phyloP scores from a whole-genome alignment of 2,797 vertebrate genomes.

The Nyctibius grandis region DNA sequence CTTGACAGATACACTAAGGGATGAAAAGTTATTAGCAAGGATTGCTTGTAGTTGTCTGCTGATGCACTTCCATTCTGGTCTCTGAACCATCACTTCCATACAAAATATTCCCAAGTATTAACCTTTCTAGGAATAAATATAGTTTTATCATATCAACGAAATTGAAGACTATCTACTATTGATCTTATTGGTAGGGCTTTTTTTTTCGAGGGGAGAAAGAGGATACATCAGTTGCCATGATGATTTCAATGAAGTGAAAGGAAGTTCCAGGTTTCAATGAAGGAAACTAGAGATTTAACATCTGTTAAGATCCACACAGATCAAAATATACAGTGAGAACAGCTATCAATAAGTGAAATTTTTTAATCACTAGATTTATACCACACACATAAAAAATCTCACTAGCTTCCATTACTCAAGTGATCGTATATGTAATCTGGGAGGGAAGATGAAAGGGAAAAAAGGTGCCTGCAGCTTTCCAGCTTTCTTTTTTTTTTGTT shows the following conservation, averaged over 20 bases:
- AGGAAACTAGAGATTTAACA: neutral
- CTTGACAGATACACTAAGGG: rapidly evolving
- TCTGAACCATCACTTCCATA: neutral
- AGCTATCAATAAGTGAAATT: neutral
- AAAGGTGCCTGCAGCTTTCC: neutral
- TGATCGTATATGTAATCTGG: neutral
- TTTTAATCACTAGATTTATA: neutral
- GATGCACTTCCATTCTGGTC: neutral
- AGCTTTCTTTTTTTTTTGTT: neutral
- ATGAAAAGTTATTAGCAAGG: neutral
- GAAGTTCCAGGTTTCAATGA: neutral
- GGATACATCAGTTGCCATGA: neutral
- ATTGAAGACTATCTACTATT: neutral
- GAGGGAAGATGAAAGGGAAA: neutral
- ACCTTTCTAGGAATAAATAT: neutral
- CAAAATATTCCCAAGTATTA: neutral
- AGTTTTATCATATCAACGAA: neutral
- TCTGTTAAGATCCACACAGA: neutral
- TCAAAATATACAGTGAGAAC: neutral
- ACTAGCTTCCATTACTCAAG: neutral
- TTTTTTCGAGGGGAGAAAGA: neutral
- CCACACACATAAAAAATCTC: neutral
- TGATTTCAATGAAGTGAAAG: neutral
- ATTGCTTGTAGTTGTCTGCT: neutral
- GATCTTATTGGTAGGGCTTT: neutral